phyloP scores from a whole-genome alignment of 1,140 invertebrate genomes.

The Tenebrio molitor region DNA sequence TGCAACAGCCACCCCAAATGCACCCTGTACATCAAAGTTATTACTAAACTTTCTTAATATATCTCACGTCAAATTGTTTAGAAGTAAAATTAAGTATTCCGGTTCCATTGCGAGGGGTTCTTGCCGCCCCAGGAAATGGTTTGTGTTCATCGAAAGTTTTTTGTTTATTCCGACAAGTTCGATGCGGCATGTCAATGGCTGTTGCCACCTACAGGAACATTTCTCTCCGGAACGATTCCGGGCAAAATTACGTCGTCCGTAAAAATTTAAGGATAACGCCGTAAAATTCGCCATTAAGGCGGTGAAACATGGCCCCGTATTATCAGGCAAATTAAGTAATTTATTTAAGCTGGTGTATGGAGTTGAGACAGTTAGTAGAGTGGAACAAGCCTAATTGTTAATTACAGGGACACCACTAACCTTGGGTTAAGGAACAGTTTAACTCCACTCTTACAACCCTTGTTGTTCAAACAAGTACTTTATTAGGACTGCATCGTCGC shows the following conservation, averaged over 20 bases:
- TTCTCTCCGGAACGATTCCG: too few species aligned
- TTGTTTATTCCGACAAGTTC: too few species aligned
- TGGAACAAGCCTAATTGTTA: constrained; percentile 49
- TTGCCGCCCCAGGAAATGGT: too few species aligned
- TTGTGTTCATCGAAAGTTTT: too few species aligned
- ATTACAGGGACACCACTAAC: constrained; percentile 46
- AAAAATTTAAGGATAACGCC: neutral
- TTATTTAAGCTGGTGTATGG: constrained; percentile 41
- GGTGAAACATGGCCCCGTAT: constrained; percentile 4
- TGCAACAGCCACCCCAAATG: too few species aligned
- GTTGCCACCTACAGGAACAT: too few species aligned
- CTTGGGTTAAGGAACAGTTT: constrained; percentile 44
- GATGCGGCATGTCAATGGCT: too few species aligned
- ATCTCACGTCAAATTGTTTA: too few species aligned
- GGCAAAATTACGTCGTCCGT: neutral
- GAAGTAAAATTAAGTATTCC: too few species aligned
- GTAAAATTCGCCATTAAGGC: constrained; percentile 1
- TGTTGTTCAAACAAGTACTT: constrained; percentile 43
- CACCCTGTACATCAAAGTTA: too few species aligned
- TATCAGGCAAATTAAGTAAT: constrained; percentile 47
- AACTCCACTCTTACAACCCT: constrained; percentile 33
- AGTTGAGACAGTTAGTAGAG: constrained; percentile 45
- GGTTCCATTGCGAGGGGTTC: too few species aligned
- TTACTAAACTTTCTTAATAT: too few species aligned
- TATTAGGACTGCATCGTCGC: constrained; percentile 26